Evolutionary conservation across 2,113 vertebrate genomes (phyloP), one percentile per base, ranked within the genome.

Genomic region (Ploceus nigricollis): DNA sequence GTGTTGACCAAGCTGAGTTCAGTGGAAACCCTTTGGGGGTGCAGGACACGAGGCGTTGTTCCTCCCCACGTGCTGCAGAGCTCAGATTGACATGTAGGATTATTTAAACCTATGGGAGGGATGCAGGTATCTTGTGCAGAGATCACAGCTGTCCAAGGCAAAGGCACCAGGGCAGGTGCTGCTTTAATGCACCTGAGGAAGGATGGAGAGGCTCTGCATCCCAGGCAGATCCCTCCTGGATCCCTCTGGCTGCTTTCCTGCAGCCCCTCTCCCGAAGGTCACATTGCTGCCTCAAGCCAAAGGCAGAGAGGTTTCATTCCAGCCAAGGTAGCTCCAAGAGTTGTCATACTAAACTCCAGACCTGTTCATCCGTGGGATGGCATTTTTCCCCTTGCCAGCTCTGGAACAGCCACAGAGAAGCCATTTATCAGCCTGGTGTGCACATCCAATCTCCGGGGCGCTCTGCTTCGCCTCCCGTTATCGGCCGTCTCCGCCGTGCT

Each of bases 401-500:
- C 89, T 61, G 94, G 86, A 95, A 83, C 23, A 48, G 88, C 84
- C 89, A 71, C 56, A 10, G 77, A 81, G 89, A 65, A 93, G 75
- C 85, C 91, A 60, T 87, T 91, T 78, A 82, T 92, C 94, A 87
- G 85, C 78, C 22, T 40, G 13, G 18, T 44, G 83, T 48, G 81
- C 7, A 45, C 91, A 91, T 90, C 87, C 92, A 81, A 82, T 90
- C 93, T 95, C 93, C 79, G 1, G 87, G 69, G 81, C 71, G 10
- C 89, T 94, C 84, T 76, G 91, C 91, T 81, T 88, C 63, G 4
- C 89, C 87, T 88, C 89, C 91, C 22, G 2, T 76, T 81, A 79
- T 28, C 31, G 3, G 48, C 89, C 13, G 0, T 57, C 77, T 78
- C 65, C 3, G 0, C 14, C 0, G 68, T 66, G 48, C 83, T 82